Percentiles rank a stretch among this genome's conserved stretches.
Evolutionary conservation across 2,113 vertebrate species (phyloP).

Genomic region (Eptesicus fuscus): DNA sequence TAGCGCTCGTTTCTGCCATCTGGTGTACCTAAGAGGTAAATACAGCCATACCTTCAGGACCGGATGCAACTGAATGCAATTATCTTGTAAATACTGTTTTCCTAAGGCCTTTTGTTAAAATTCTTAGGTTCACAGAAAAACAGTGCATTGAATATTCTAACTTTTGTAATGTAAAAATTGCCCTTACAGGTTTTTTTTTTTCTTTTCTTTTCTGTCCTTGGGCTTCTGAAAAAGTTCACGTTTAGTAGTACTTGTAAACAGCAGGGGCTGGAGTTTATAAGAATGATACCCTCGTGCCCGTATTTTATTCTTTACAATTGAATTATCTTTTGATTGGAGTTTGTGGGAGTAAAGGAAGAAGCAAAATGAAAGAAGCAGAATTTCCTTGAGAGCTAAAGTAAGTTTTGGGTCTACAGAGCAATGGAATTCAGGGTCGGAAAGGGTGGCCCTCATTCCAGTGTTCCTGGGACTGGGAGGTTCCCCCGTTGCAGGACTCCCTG

Average conservation of each 20-base stretch:
- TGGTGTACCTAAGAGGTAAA: slow-evolving; percentile 63
- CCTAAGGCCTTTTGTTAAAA: background rate
- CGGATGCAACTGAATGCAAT: background rate
- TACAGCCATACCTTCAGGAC: background rate
- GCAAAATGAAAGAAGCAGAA: background rate
- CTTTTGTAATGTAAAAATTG: background rate
- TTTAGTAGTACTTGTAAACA: slow-evolving; percentile 21
- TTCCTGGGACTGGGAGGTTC: background rate
- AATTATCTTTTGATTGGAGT: background rate
- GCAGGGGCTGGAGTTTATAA: background rate
- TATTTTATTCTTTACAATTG: background rate
- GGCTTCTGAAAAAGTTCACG: background rate
- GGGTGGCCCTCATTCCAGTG: background rate
- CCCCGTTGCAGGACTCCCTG: background rate
- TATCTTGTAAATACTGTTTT: background rate
- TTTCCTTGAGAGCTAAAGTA: background rate
- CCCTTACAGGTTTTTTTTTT: background rate
- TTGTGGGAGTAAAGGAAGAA: background rate
- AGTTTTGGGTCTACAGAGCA: background rate
- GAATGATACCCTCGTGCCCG: background rate
- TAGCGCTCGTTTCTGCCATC: slow-evolving; percentile 76
- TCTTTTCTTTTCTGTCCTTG: background rate
- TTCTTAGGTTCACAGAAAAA: slow-evolving; percentile 6
- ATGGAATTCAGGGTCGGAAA: background rate
- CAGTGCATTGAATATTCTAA: background rate